phyloP scores from a whole-genome alignment of 2,113 vertebrate species.

The Oostethus manadensis region DNA sequence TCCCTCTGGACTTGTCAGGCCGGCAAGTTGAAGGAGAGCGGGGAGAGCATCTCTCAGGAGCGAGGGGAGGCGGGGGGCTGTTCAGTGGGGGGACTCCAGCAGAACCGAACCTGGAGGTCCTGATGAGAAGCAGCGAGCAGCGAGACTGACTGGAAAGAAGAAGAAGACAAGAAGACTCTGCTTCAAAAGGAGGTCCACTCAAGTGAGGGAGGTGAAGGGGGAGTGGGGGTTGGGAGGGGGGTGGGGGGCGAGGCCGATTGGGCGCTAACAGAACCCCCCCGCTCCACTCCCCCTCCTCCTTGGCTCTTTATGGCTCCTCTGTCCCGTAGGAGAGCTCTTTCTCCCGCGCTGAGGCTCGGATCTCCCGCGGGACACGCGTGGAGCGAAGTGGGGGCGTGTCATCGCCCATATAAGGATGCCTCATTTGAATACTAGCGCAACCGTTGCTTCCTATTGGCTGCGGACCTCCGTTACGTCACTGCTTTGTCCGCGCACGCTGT shows the following conservation, averaged over 20 bases:
- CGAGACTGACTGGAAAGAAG: constrained; percentile 6
- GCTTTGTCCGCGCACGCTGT: constrained; percentile 32
- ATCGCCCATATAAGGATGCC: constrained; percentile 54
- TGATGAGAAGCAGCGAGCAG: constrained; percentile 7
- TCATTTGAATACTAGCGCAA: constrained; percentile 45
- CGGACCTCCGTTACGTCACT: constrained; percentile 38
- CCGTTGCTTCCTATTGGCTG: constrained; percentile 53
- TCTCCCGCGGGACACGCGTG: constrained; percentile 61
- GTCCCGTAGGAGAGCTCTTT: constrained; percentile 77
- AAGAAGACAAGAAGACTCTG: constrained; percentile 31
- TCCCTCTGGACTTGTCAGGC: constrained; percentile 69
- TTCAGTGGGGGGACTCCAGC: background rate
- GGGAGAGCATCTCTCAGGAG: constrained; percentile 60
- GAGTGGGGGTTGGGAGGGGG: constrained; percentile 66
- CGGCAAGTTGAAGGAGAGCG: constrained; percentile 63
- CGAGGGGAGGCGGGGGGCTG: constrained; percentile 12
- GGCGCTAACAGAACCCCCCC: constrained; percentile 64
- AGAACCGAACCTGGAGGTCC: no score
- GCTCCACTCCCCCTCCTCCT: constrained; percentile 62
- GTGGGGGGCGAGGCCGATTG: constrained; percentile 61
- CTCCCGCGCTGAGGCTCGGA: constrained; percentile 62
- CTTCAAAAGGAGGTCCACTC: constrained; percentile 76
- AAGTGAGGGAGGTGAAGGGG: constrained; percentile 72
- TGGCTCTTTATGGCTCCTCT: constrained; percentile 67
- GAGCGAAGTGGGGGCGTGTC: constrained; percentile 48